Evolutionary conservation across 2,888 invertebrate genomes (phyloP), one percentile per base, ranked within the genome.

Genomic region (Epiblema foenella): DNA sequence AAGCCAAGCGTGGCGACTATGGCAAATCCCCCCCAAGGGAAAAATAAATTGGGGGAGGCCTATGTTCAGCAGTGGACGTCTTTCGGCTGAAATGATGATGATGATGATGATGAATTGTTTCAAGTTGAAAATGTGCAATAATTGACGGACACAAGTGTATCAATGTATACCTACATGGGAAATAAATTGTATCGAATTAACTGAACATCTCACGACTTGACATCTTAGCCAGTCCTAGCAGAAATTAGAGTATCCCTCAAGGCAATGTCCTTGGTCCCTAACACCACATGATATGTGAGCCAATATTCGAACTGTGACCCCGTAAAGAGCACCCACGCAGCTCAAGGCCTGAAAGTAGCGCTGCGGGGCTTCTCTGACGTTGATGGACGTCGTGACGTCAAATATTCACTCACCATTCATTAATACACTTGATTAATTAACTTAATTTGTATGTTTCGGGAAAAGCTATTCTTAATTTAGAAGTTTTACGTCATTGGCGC

Each of bases 361-460:
- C 64, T n/a, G 42, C 51, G 64, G 37, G 70, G 65, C 59, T 70
- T 66, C 65, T 15, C 54, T 66, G 59, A 59, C 52, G 64, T 18
- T 69, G 65, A 69, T 69, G 52, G 52, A 65, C 20, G 42, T 39
- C 3, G 56, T 62, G 67, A 56, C 71, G 71, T 62, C 67, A 71
- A 24, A 67, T 49, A 59, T 59, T 42, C 33, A 52, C 42, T 42
- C 49, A 29, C 29, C 20, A 60, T 65, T 65, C 59, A 65, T 65
- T 67, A 62, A 71, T 54, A 62, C 17, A 60, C 33, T 39, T 62
- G 60, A 62, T 62, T 51, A 62, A 56, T 66, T 60, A 49, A 51
- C 51, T 20, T n/a, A 17, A 33, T 46, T 49, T 33, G 18, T 59
- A 46, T 54, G 29, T 46, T 52, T 18, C 52, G 29, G 29, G 29